Conservation (phyloP, 1,140 invertebrate genomes). For the Charaxes varanes region DNA sequence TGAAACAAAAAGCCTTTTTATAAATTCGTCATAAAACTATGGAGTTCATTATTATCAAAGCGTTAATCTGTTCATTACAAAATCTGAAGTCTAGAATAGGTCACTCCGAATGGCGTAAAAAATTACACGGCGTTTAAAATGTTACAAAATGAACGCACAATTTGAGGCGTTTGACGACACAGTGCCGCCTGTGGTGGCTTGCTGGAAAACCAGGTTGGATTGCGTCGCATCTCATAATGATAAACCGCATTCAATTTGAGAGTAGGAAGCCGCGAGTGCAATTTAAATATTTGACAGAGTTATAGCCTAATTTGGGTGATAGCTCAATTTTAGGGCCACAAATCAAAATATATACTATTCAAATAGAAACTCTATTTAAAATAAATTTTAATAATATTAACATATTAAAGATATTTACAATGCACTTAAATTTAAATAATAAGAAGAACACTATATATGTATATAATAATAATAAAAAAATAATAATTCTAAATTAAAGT, state of each 20-base stretch:
- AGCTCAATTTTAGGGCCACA: slow-evolving; percentile 13
- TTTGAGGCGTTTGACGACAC: slow-evolving; percentile 12
- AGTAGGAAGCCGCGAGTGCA: slow-evolving; percentile 39
- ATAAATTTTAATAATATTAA: too few species aligned
- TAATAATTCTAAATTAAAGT: too few species aligned
- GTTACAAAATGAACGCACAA: slow-evolving; percentile 10
- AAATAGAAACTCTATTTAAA: too few species aligned
- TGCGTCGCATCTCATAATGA: slow-evolving; percentile 35
- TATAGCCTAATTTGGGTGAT: slow-evolving; percentile 26
- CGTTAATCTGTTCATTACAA: slow-evolving; percentile 11
- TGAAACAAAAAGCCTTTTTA: too few species aligned
- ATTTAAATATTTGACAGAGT: slow-evolving; percentile 55
- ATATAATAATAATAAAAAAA: too few species aligned
- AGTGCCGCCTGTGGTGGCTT: slow-evolving; percentile 9
- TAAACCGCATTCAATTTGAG: slow-evolving; percentile 55
- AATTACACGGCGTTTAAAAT: slow-evolving; percentile 7
- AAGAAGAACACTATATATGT: too few species aligned
- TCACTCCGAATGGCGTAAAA: slow-evolving; percentile 1
- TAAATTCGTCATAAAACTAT: not conserved
- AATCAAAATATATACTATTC: too few species aligned
- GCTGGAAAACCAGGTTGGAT: slow-evolving; percentile 16
- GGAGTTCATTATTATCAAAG: slow-evolving; percentile 1
- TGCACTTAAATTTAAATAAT: too few species aligned
- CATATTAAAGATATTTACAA: too few species aligned
- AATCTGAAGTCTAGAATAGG: slow-evolving; percentile 1